Percentiles rank a stretch among this genome's conserved stretches.
Conservation (phyloP, 2,888 invertebrate species). For the Meloe dianella region DNA sequence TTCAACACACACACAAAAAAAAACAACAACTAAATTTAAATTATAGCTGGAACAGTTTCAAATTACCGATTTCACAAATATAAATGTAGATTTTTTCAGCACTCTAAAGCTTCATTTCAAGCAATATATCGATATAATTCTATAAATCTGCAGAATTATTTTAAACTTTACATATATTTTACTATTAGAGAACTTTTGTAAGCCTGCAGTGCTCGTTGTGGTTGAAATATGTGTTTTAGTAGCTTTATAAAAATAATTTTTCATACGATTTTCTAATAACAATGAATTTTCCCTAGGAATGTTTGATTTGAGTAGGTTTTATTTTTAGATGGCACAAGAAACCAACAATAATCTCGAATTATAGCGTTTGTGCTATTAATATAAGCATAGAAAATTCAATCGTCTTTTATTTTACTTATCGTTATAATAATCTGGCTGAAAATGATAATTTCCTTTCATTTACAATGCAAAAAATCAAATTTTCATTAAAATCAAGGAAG, state of each 20-base stretch:
- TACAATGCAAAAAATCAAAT: too few relatives aligned
- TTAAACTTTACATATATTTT: not conserved
- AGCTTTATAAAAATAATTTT: not conserved
- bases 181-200: not conserved
- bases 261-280: not conserved
- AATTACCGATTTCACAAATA: too few relatives aligned
- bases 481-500: too few relatives aligned
- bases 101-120: not conserved
- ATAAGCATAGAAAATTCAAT: not conserved
- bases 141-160: not conserved
- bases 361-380: not conserved
- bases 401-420: not conserved
- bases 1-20: not conserved
- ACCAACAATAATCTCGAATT: not conserved
- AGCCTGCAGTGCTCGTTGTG: not conserved
- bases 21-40: not conserved
- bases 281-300: not conserved
- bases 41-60: too few relatives aligned
- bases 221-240: not conserved
- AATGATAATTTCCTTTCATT: too few relatives aligned
- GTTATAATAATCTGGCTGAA: not conserved
- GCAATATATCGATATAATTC: not conserved
- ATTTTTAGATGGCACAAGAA: not conserved
- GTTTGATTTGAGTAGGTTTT: not conserved
- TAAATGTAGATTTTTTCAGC: too few relatives aligned